These are phyloP conservation scores for Cheumatopsyche charites DNA, from an alignment of 1,140 invertebrate genomes.

Conservation along the genomic window DNA sequence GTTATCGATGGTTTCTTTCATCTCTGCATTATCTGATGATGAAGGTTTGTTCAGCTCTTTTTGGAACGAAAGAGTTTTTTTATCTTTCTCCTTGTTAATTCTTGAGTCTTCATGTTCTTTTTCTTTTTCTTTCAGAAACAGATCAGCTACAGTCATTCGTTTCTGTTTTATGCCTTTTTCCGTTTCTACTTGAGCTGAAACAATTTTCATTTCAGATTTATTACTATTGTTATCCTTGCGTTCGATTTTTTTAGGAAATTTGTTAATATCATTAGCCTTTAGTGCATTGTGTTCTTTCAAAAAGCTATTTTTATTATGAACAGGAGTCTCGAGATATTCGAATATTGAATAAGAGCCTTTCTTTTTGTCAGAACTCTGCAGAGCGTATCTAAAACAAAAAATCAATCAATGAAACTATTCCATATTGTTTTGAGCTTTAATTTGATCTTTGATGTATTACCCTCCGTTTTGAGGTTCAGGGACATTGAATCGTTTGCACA, in stretches of 20 bases:
- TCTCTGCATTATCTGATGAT: constrained; percentile 46
- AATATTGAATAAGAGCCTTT: constrained; percentile 76
- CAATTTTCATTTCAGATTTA: neutral
- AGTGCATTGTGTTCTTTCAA: constrained; percentile 59
- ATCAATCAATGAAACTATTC: constrained; percentile 19
- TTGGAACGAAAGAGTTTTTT: constrained; percentile 42
- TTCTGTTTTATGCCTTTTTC: constrained; percentile 44
- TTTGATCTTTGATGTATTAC: no score
- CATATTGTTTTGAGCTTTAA: no score
- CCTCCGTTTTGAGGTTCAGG: constrained; percentile 78
- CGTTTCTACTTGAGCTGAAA: no score
- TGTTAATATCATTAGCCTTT: constrained; percentile 42
- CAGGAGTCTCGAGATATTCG: constrained; percentile 69
- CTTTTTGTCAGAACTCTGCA: constrained; percentile 59
- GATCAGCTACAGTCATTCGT: constrained; percentile 59
- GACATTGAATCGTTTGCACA: constrained; percentile 95
- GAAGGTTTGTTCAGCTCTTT: constrained; percentile 12
- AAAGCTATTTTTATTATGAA: constrained; percentile 64
- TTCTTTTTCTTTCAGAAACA: constrained; percentile 60
- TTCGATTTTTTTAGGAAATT: neutral
- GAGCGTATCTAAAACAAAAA: constrained; percentile 32
- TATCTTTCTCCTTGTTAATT: constrained; percentile 10
- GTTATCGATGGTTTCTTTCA: constrained; percentile 58
- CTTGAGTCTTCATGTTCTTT: constrained; percentile 48
- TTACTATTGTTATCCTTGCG: neutral